Percentiles rank a stretch among this genome's conserved stretches.
phyloP scores from a whole-genome alignment of 2,888 invertebrate genomes.

The Apantesis nais region DNA sequence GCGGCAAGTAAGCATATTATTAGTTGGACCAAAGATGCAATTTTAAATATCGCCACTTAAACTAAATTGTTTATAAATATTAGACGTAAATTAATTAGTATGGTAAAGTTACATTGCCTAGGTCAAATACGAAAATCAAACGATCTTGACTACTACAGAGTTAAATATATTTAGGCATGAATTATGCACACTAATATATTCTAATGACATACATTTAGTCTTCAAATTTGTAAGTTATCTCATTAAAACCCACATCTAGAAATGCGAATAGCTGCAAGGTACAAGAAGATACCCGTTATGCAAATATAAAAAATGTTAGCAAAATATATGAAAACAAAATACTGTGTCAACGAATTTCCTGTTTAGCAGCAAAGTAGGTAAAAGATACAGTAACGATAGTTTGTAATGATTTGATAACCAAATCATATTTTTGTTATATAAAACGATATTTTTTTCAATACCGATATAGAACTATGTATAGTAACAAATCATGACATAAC shows the following conservation, averaged over 20 bases:
- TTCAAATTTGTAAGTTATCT: not conserved
- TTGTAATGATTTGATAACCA: not conserved
- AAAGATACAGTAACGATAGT: not conserved
- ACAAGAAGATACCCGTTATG: not conserved
- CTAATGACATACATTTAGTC: not conserved
- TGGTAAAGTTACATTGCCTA: not conserved
- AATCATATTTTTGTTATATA: not conserved
- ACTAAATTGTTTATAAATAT: not conserved
- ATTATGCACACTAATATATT: not conserved
- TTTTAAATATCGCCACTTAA: not conserved
- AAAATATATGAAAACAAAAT: not conserved
- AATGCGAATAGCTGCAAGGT: not conserved
- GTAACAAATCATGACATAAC: not conserved
- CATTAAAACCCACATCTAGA: not conserved
- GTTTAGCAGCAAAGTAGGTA: not conserved
- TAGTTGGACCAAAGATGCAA: not conserved
- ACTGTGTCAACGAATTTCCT: not conserved
- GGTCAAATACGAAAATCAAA: not conserved
- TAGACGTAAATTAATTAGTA: not conserved
- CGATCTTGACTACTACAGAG: not conserved
- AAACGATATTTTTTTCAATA: not conserved
- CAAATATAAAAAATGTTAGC: not conserved
- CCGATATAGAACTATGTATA: not conserved
- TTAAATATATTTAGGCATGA: not conserved
- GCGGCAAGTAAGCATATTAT: constrained; percentile 10